Evolutionary conservation across 2,113 vertebrate species (phyloP), one percentile per base, ranked within the genome.

Genomic region (Australoheros scitulus): DNA sequence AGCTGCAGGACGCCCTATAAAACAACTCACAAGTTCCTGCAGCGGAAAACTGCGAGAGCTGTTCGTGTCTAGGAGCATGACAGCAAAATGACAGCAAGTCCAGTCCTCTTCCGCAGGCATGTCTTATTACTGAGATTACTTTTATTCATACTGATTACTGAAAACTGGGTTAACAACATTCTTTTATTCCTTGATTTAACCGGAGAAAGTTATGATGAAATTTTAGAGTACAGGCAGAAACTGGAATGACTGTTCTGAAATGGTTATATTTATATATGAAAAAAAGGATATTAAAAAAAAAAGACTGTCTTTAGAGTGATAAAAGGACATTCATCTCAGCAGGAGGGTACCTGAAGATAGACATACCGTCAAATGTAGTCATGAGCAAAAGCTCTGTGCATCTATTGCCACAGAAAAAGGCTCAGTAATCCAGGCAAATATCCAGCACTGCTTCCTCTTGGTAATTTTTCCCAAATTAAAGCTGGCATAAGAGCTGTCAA

Each of bases 281-380:
- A 22, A 57, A 24, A 13, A 34, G 6, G 2, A 47, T 26, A 5
- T n/a, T 7, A 34, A 34, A 7, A 34, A 36, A 63, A 57, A 57
- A 22, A 2, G 4, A 57, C 5, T 57, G n/a, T 4, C 55, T 57
- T 24, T 11, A 57, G n/a, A 22, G 9, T 20, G 68, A 55, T 24
- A 47, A 61, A 75, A 61, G 2, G 7, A 34, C 7, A n/a, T n/a
- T 18, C 11, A 32, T 50, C 13, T 56, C 26, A 75, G 50, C 7
- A 55, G 56, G 24, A 79, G 17, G 55, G 11, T 3, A 34, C 20
- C 9, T 38, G 36, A 7, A 88, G 29, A 79, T 18, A 22, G 29
- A 72, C 91, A 47, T 94, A 95, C 95, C 94, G 94, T 89, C 79
- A 88, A 77, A 81, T 91, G 90, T 86, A 85, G 68, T 93, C 94